These are phyloP conservation scores for Sesia bembeciformis DNA, from an alignment of 2,888 invertebrate species.

Conservation along the genomic window DNA sequence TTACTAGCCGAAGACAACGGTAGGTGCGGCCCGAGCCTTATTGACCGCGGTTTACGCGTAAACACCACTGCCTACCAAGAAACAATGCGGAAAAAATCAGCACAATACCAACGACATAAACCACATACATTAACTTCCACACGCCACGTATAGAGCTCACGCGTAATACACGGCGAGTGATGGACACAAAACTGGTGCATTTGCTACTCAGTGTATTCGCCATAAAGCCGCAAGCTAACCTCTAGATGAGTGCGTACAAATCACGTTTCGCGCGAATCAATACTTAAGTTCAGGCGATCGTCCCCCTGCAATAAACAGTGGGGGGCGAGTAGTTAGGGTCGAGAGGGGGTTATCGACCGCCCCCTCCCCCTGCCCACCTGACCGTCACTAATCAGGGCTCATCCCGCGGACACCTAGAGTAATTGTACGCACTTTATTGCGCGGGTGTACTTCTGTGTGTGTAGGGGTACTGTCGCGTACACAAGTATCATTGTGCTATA, in stretches of 20 bases:
- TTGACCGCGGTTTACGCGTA: slow-evolving; percentile 67
- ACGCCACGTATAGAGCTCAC: background rate
- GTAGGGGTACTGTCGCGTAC: slow-evolving; percentile 2
- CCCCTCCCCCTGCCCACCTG: slow-evolving; percentile 54
- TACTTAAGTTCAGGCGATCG: slow-evolving; percentile 74
- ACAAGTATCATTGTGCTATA: background rate
- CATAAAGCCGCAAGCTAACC: slow-evolving; percentile 50
- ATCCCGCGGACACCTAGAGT: slow-evolving; percentile 71
- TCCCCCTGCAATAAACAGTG: slow-evolving; percentile 68
- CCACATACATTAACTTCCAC: background rate
- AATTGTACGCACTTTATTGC: slow-evolving; percentile 54
- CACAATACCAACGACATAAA: background rate
- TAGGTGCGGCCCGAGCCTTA: slow-evolving; percentile 62
- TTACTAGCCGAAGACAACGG: slow-evolving; percentile 58
- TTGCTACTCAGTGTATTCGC: slow-evolving; percentile 13
- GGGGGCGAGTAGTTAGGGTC: slow-evolving; percentile 45
- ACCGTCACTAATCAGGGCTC: slow-evolving; percentile 73
- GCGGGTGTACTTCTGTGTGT: slow-evolving; percentile 9
- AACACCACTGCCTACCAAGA: slow-evolving; percentile 37
- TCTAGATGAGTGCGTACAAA: slow-evolving; percentile 74
- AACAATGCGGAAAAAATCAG: too few species aligned
- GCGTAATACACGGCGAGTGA: slow-evolving; percentile 7
- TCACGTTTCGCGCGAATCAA: slow-evolving; percentile 75
- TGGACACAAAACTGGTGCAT: slow-evolving; percentile 25
- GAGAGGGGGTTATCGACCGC: slow-evolving; percentile 42